phyloP scores from a whole-genome alignment of 2,113 vertebrate species.

The Syrmaticus mikado region DNA sequence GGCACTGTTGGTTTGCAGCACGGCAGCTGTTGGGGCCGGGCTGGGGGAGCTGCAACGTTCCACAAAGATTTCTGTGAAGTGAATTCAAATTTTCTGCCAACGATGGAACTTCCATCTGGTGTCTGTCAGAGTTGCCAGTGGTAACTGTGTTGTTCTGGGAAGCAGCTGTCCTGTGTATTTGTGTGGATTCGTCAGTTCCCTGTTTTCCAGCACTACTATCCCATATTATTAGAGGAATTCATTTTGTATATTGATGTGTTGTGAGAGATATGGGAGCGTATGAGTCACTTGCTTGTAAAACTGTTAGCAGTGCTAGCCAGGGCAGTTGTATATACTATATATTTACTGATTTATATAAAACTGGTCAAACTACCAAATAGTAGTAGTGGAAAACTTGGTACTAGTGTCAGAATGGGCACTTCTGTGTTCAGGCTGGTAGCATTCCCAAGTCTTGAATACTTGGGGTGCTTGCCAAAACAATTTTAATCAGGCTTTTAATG shows the following conservation, averaged over 20 bases:
- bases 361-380: not conserved
- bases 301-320: not conserved
- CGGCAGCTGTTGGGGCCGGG: not conserved
- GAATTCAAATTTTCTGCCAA: rapidly evolving
- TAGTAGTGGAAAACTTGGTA: not conserved
- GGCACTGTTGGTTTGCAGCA: not conserved
- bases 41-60: not conserved
- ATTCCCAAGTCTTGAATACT: not conserved
- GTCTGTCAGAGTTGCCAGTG: rapidly evolving
- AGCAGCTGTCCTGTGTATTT: not conserved
- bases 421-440: not conserved
- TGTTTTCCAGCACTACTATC: not conserved
- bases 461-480: not conserved
- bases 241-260: not conserved
- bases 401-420: not conserved
- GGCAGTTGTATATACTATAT: not conserved
- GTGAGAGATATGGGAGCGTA: not conserved
- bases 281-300: not conserved
- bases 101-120: rapidly evolving
- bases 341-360: not conserved
- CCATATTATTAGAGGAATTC: not conserved
- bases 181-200: not conserved
- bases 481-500: not conserved
- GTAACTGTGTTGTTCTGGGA: not conserved
- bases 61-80: rapidly evolving